Evolutionary conservation across 2,888 invertebrate species (phyloP).

Genomic region (Meteorus colon): DNA sequence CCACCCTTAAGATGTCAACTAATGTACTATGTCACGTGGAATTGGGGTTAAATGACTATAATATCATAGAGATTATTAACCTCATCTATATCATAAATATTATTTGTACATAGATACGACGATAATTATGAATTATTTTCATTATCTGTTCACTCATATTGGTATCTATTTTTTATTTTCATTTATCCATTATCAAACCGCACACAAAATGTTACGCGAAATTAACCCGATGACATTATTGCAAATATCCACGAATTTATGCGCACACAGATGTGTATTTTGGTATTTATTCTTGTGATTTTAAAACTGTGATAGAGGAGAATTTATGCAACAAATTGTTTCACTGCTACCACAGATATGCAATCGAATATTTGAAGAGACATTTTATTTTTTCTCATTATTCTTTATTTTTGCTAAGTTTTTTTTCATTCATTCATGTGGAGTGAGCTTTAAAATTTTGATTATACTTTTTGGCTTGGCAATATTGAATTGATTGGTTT

Average conservation of each 20-base stretch:
- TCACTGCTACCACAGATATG: slow-evolving; percentile 8
- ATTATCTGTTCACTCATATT: too few relatives aligned
- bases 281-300: not conserved
- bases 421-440: not conserved
- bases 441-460: slow-evolving; percentile 15
- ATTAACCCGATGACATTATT: slow-evolving; percentile 30
- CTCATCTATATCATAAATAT: not conserved
- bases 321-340: slow-evolving; percentile 24
- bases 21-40: slow-evolving; percentile 41
- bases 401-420: not conserved
- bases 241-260: slow-evolving; percentile 26
- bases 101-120: too few relatives aligned
- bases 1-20: slow-evolving; percentile 36
- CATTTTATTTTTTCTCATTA: not conserved
- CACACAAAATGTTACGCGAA: too few relatives aligned
- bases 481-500: slow-evolving; percentile 11
- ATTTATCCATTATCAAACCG: too few relatives aligned
- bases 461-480: slow-evolving; percentile 27
- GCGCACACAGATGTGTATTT: not conserved
- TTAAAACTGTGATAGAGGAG: not conserved
- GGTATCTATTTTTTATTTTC: too few relatives aligned
- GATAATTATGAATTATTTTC: too few relatives aligned
- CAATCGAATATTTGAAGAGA: slow-evolving; percentile 4
- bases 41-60: not conserved
- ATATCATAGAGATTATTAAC: not conserved